A percentile compares a stretch with the other conserved stretches of the same genome.
Conservation (phyloP, 2,113 vertebrate species). For the Fulica atra region DNA sequence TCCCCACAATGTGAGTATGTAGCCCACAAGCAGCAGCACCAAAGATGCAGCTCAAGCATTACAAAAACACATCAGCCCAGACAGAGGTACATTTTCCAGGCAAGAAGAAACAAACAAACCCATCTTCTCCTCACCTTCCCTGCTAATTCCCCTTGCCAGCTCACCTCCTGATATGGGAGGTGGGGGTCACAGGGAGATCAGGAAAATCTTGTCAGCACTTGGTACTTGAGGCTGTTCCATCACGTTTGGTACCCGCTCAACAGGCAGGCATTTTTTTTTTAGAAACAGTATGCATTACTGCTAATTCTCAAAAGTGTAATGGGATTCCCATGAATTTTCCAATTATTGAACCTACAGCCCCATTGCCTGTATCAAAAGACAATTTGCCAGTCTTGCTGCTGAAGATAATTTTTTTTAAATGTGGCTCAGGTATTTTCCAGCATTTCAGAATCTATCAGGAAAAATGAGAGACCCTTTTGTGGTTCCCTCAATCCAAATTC, state of each 20-base stretch:
- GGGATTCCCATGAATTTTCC: neutral
- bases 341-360: neutral
- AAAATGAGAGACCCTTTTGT: neutral
- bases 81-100: neutral
- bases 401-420: neutral
- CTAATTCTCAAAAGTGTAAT: neutral
- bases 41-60: neutral
- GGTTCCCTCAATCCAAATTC: neutral
- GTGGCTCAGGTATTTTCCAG: neutral
- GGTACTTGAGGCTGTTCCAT: neutral
- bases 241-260: rapidly evolving
- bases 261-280: neutral
- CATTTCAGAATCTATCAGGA: neutral
- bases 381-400: neutral
- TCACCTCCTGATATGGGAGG: neutral
- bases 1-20: neutral
- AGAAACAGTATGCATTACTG: neutral
- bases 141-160: neutral
- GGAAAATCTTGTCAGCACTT: neutral
- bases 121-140: neutral
- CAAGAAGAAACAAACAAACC: neutral
- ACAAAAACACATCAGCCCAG: neutral
- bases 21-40: neutral
- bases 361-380: rapidly evolving
- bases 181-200: neutral